Base-by-base conservation (phyloP, 2,888 invertebrate species). In the Latrodectus hesperus region DNA sequence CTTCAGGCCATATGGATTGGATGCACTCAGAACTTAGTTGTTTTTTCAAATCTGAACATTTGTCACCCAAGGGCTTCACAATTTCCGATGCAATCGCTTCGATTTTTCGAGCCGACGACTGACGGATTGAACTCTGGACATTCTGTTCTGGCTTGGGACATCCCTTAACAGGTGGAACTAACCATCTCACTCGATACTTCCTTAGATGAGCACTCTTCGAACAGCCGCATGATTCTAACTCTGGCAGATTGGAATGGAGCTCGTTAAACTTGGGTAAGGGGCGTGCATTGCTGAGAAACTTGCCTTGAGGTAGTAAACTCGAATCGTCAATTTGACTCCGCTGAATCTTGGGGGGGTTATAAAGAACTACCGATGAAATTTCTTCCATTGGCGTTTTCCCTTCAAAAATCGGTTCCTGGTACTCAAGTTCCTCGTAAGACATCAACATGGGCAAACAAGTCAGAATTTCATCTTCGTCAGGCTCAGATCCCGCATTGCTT, bases 401-500 rank as follows among this genome's bases (percentile, higher is more conserved):
- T 38, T 38, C 38, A 38, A 38, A 38, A 38, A 38, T 38, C 9
- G 60, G n/a, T 9, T 60, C 12, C 12, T 60, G 12, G n/a, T 60
- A 60, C 60, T 60, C 60, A 12, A 60, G 60, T 60, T 60, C 60
- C 5, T 60, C 60, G n/a, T 16, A 12, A 11, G 60, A 16, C 60
- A 60, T 60, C 60, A 60, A 60, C n/a, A 60, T 60, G 12, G 60
- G 60, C 60, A 60, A 60, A 11, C 72, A 64, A 8, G 53, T 11
- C 11, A 81, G 72, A 12, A 81, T 71, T 17, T 87, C 86, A 49
- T 81, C 86, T 38, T 80, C 72, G 8, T 71, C 71, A 49, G 14
- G 12, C 16, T 55, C 26, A 38, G 53, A 49, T 38, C 38, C 12
- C 11, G 38, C 10, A 22, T 55, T 22, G 9, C 78, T 53, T 26